Percentiles rank a stretch among this genome's conserved stretches.
Conservation (phyloP, 2,888 invertebrate species). For the Drosophila suboccidentalis region DNA sequence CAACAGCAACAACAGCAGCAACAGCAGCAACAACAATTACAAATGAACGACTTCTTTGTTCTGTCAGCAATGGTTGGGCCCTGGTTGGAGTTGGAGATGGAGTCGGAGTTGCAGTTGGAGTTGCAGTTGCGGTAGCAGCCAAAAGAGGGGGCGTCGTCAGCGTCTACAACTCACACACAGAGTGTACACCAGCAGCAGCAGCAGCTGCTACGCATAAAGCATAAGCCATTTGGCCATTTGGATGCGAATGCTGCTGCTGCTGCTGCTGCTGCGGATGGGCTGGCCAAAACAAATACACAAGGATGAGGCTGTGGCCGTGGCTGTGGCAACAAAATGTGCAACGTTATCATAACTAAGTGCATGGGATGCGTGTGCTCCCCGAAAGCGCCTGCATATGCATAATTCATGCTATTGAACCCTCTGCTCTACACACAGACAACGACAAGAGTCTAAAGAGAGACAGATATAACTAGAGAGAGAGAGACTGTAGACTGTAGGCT, state of each 20-base stretch:
- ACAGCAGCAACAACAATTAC: slow-evolving; percentile 79
- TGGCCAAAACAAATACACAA: slow-evolving; percentile 76
- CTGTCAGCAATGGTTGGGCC: slow-evolving; percentile 75
- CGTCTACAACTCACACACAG: slow-evolving; percentile 43
- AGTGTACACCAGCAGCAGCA: slow-evolving; percentile 21
- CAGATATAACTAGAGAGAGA: not conserved
- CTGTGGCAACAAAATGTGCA: slow-evolving; percentile 70
- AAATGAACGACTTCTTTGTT: slow-evolving; percentile 84
- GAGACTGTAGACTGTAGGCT: slow-evolving; percentile 16
- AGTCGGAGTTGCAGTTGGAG: slow-evolving; percentile 10
- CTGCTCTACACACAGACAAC: slow-evolving; percentile 57
- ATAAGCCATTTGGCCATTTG: slow-evolving; percentile 65
- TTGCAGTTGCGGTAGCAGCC: slow-evolving; percentile 70
- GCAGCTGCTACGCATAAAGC: slow-evolving; percentile 81
- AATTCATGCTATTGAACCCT: slow-evolving; percentile 84
- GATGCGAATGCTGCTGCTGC: slow-evolving; percentile 36
- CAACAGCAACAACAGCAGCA: slow-evolving; percentile 70
- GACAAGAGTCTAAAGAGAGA: slow-evolving; percentile 1
- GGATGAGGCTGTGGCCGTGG: slow-evolving; percentile 46
- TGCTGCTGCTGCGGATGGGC: slow-evolving; percentile 53
- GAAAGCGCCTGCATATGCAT: slow-evolving; percentile 82
- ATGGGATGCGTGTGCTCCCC: slow-evolving; percentile 76
- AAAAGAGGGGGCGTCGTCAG: slow-evolving; percentile 72
- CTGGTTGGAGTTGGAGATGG: slow-evolving; percentile 38
- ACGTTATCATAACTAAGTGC: slow-evolving; percentile 81